Percentiles rank a stretch among this genome's conserved stretches.
These are phyloP conservation scores for Lomographa bimaculata DNA, from an alignment of 2,888 invertebrate species.

Conservation along the genomic window DNA sequence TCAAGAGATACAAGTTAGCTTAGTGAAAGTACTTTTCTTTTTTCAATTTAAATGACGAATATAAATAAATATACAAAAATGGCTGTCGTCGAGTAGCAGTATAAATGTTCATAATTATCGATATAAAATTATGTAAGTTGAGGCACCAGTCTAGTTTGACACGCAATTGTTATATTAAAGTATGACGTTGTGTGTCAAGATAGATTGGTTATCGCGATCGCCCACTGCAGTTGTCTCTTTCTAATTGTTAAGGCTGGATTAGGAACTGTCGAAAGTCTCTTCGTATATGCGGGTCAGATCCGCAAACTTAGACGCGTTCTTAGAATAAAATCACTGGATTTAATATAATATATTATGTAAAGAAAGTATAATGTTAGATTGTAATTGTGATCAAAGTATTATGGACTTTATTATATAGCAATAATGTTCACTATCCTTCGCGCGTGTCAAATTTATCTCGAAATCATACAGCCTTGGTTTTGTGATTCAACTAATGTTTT, in stretches of 20 bases:
- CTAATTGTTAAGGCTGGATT: constrained; percentile 81
- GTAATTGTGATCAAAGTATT: constrained; percentile 76
- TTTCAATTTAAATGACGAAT: constrained; percentile 40
- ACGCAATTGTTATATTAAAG: constrained; percentile 18
- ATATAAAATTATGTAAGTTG: constrained; percentile 36
- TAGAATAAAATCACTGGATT: constrained; percentile 27
- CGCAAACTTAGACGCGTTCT: constrained; percentile 39
- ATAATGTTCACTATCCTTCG: constrained; percentile 57
- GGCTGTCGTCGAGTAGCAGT: constrained; percentile 58
- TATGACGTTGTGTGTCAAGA: constrained; percentile 24
- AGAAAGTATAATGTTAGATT: constrained; percentile 48
- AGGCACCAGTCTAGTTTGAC: constrained; percentile 36
- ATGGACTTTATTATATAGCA: constrained; percentile 72
- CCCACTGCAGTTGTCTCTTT: constrained; percentile 68
- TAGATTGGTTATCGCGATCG: constrained; percentile 52
- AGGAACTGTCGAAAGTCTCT: constrained; percentile 68
- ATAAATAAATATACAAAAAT: constrained; percentile 53
- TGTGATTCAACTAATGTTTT: constrained; percentile 57
- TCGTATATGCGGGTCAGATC: constrained; percentile 25
- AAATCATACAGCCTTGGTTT: constrained; percentile 48
- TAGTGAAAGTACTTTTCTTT: constrained; percentile 54
- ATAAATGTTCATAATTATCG: constrained; percentile 48
- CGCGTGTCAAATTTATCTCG: constrained; percentile 27
- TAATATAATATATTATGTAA: constrained; percentile 19
- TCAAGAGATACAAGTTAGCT: constrained; percentile 76